Evolutionary conservation across 2,113 vertebrate species (phyloP), one percentile per base, ranked within the genome.

Genomic region (Passer domesticus): DNA sequence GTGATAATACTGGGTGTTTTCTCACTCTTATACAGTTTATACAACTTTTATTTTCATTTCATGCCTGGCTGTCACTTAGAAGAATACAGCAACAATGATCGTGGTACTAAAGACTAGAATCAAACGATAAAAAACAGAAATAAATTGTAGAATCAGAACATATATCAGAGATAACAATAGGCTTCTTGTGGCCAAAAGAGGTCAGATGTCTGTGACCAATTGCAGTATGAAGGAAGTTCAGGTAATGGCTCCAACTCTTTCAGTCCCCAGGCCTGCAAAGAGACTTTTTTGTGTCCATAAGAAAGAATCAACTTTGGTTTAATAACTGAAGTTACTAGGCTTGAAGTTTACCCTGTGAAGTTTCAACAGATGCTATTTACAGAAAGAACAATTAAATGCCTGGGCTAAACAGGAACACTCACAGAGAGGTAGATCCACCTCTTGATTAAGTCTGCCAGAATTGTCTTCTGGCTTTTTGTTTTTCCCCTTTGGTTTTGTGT

Each of bases 11-110:
- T 1, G 25, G n/a, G 16, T 90, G 39, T 92, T 95, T 95, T 91
- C 84, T 95, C 50, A 85, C 43, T 70, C 84, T 63, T 63, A 50
- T 37, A 18, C 59, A 74, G 50, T 86, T 77, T 83, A 67, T 68
- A 41, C 55, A 80, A 88, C 47, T 93, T 91, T 30, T 69, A 63
- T 85, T 92, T 91, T 80, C 24, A 80, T 91, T 93, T 87, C 27
- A 70, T 67, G 83, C 22, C 41, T 76, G 33, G 2, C 18, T 86
- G 72, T 44, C 75, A 53, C 27, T 77, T 62, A 83, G 24, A 55
- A 79, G 21, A 69, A n/a, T 62, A 17, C 27, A 80, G 53, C 7
- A 77, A 55, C 35, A 64, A 35, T 30, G 27, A 47, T 44, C 60
- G 83, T 69, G 17, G 18, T n/a, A 56, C 35, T 46, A 46, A 91